A percentile compares a stretch with the other conserved stretches of the same genome.
Conservation (phyloP, 2,797 vertebrate species). For the Mareca penelope region DNA sequence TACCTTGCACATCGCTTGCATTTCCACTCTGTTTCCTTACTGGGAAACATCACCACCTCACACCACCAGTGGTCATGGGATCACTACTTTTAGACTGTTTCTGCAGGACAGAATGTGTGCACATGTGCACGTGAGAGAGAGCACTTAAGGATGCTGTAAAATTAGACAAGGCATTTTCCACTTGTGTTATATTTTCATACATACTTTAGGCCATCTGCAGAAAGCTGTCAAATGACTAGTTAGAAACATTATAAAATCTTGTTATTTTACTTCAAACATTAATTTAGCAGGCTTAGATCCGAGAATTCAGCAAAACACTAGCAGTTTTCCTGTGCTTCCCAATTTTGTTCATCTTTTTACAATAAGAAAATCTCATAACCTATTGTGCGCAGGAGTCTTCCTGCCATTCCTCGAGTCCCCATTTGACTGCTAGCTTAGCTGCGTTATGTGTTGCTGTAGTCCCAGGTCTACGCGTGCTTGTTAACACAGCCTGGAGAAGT, state of each 20-base stretch:
- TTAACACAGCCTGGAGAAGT: not conserved
- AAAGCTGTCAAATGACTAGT: conserved; percentile 58
- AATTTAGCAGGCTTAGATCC: conserved; percentile 6
- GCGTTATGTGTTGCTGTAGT: not conserved
- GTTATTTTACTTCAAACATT: conserved; percentile 49
- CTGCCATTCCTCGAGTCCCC: not conserved
- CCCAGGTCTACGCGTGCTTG: not conserved
- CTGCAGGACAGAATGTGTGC: not conserved
- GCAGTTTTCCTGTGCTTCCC: not conserved
- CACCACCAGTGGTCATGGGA: not conserved
- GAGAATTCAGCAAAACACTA: not conserved
- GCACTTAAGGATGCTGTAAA: not conserved
- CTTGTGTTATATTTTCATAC: conserved; percentile 31
- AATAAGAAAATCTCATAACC: not conserved
- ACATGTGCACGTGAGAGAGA: not conserved
- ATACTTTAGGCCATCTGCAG: conserved; percentile 35
- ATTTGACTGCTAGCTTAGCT: not conserved
- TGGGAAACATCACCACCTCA: not conserved
- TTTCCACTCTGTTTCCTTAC: not conserved
- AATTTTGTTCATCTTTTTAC: not conserved
- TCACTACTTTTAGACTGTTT: accelerated
- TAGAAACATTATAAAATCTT: conserved; percentile 12
- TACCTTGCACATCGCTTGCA: not conserved
- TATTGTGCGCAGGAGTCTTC: not conserved
- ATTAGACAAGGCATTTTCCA: not conserved